Percentiles rank a stretch among this genome's conserved stretches.
These are phyloP conservation scores for Apeltes quadracus DNA, from an alignment of 2,113 vertebrate species.

Conservation along the genomic window DNA sequence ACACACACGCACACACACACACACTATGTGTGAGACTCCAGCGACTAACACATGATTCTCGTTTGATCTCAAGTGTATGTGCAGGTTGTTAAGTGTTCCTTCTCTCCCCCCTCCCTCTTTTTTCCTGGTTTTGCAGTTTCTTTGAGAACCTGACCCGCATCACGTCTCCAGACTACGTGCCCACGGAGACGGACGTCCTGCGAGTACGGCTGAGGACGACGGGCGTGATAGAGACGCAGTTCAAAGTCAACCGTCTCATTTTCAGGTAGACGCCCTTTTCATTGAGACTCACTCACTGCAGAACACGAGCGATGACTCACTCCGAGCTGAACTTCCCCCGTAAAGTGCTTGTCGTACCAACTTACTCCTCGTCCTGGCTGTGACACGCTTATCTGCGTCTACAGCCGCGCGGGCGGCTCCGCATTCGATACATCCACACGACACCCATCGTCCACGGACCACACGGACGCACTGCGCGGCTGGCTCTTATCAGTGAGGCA, in stretches of 20 bases:
- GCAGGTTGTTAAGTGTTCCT: conserved; percentile 34
- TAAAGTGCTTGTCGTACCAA: not conserved
- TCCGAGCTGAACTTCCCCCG: not conserved
- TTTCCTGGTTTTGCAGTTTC: conserved; percentile 62
- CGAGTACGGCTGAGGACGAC: conserved; percentile 80
- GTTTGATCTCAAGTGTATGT: conserved; percentile 66
- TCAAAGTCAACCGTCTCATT: conserved; percentile 79
- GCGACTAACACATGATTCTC: conserved; percentile 31
- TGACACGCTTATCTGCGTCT: conserved; percentile 55
- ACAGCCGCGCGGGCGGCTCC: conserved; percentile 27
- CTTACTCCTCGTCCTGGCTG: conserved; percentile 20
- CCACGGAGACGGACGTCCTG: conserved; percentile 80
- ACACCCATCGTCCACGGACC: conserved; percentile 21
- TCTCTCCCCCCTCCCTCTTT: not conserved
- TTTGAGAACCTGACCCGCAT: conserved; percentile 79
- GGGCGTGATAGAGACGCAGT: conserved; percentile 83
- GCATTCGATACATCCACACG: conserved; percentile 60
- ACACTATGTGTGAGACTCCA: conserved; percentile 4
- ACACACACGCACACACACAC: conserved; percentile 7
- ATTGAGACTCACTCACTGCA: not conserved
- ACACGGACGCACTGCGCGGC: conserved; percentile 18
- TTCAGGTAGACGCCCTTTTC: conserved; percentile 77
- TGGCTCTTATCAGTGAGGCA: conserved; percentile 62
- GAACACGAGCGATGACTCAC: not conserved
- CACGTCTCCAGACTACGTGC: conserved; percentile 73